Percentiles rank a stretch among this genome's conserved stretches.
Conservation (phyloP, 1,140 invertebrate genomes). For the Monomorium pharaonis region DNA sequence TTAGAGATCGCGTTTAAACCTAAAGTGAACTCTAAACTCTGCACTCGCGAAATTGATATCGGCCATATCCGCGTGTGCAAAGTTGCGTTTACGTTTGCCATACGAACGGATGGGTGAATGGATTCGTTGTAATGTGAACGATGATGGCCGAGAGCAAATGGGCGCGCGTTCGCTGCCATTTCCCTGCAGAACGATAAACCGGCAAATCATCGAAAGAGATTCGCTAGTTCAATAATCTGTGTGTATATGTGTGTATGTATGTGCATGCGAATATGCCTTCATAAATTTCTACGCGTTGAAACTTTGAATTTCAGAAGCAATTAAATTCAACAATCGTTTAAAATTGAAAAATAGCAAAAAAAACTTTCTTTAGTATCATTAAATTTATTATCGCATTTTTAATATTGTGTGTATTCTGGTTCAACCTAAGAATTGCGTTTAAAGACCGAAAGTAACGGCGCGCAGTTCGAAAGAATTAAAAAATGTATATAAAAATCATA, state of each 20-base stretch:
- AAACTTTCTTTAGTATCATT: neutral
- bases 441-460: too few relatives aligned
- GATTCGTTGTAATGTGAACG: constrained; percentile 19
- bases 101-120: constrained; percentile 6
- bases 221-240: neutral
- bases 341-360: neutral
- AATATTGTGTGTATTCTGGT: too few relatives aligned
- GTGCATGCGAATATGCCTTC: too few relatives aligned
- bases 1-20: constrained; percentile 31
- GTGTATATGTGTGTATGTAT: too few relatives aligned
- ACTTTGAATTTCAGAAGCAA: constrained; percentile 7
- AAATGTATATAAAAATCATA: too few relatives aligned
- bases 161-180: neutral
- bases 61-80: neutral
- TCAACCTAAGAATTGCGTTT: too few relatives aligned
- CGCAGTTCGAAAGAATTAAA: too few relatives aligned
- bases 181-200: neutral
- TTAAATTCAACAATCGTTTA: constrained; percentile 29
- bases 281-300: neutral
- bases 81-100: neutral
- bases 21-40: constrained; percentile 7
- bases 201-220: constrained; percentile 18
- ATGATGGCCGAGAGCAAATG: constrained; percentile 1
- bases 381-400: too few relatives aligned
- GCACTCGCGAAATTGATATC: constrained; percentile 24